Base-by-base conservation (phyloP, 1,140 invertebrate species). In the Tribolium castaneum region DNA sequence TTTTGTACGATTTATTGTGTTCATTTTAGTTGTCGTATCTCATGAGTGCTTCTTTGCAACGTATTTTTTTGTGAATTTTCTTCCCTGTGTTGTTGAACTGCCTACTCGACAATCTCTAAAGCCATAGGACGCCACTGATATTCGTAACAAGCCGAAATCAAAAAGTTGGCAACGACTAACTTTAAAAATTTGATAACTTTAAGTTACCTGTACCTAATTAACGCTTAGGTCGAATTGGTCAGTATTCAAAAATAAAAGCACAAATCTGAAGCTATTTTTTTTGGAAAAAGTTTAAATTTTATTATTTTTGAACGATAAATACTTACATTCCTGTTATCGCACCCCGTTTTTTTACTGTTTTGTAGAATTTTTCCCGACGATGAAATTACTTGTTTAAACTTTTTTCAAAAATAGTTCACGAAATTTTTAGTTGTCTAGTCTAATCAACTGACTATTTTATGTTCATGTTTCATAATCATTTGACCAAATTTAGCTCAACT, bases 381-480 rank as follows among this genome's bases (percentile, higher is more conserved):
- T 12, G 16, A 16, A 52, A 52, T 52, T 52, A 52, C 10, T 6
- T 14, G 13, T 45, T 39, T 45, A 45, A 45, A 9, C 22, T 62
- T 62, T 62, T 56, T 56, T 56, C 7, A 39, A 66, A 66, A 70
- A 7, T 14, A 66, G 13, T 12, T 3, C 25, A 73, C 52, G 22
- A 73, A 73, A 73, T 54, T 73, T 34, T n/a, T 73, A 73, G 71
- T 22, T 73, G 16, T 54, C 34, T 30, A 30, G 25, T 73, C 71
- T 73, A 73, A 50, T 73, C 71, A 16, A 30, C 30, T 19, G 13
- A 62, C 22, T 22, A 14, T 59, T 62, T 62, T 56, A 9, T 45
- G 39, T 45, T 45, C 39, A 45, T 45, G 9, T 45, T 45, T 30
- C 25, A 45, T 45, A 6, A 45, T 45, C n/a, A 35, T 4, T 66